A percentile compares a stretch with the other conserved stretches of the same genome.
Evolutionary conservation across 30 jellyfish, hydroid and myxozoan species (phyloP).

Genomic region (Clytia hemisphaerica): DNA sequence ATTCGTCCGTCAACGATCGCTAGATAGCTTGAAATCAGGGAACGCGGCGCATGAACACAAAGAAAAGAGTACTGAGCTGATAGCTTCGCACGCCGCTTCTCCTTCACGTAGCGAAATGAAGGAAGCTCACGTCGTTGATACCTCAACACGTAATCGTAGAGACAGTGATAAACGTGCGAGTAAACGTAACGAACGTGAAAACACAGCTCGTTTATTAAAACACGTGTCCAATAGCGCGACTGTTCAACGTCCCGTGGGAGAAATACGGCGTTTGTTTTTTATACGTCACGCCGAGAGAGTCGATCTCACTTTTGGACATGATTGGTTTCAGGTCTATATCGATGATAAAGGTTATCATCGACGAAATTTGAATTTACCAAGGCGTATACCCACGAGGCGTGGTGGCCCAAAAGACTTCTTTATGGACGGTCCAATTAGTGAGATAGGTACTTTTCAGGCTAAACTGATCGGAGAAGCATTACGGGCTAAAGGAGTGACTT

Average conservation of each 20-base stretch:
- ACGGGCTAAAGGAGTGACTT: slow-evolving; percentile 64
- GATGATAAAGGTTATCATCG: slow-evolving; percentile 77
- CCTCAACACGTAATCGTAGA: too few relatives aligned
- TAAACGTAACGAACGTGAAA: background rate
- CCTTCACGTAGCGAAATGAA: too few relatives aligned
- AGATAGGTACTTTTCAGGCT: slow-evolving; percentile 92
- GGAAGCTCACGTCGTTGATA: too few relatives aligned
- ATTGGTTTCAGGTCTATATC: slow-evolving; percentile 63
- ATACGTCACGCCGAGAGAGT: slow-evolving; percentile 98
- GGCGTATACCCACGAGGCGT: slow-evolving; percentile 77
- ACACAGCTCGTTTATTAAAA: background rate
- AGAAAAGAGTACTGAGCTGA: too few relatives aligned
- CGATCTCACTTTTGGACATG: slow-evolving; percentile 80
- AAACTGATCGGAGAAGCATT: slow-evolving; percentile 89
- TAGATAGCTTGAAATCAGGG: background rate
- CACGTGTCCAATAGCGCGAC: background rate
- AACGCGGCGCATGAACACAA: too few relatives aligned
- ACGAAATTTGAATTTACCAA: slow-evolving; percentile 81
- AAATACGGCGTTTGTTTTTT: slow-evolving; percentile 58
- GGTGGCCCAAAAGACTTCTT: slow-evolving; percentile 86
- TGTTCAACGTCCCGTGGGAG: background rate
- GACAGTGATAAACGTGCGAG: too few relatives aligned
- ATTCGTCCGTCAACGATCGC: background rate
- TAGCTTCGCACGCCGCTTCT: too few relatives aligned
- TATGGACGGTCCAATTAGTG: slow-evolving; percentile 91